Evolutionary conservation across 2,113 vertebrate genomes (phyloP).

Genomic region (Alces alces): DNA sequence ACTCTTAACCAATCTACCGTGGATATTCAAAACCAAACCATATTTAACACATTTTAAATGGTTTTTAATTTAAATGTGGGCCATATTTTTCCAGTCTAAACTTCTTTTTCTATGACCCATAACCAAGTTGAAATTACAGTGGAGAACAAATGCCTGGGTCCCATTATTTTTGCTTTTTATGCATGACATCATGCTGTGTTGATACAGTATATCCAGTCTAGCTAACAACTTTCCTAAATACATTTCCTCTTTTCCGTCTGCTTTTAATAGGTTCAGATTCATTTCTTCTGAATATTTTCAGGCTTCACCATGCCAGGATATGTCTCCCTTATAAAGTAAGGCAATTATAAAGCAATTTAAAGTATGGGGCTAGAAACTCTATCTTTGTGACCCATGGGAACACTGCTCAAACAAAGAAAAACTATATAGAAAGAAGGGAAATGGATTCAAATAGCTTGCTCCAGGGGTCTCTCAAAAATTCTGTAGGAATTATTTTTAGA

Average conservation of each 20-base stretch:
- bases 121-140: neutral
- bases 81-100: neutral
- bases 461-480: constrained; percentile 14
- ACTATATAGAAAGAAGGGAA: neutral
- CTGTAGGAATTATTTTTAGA: constrained; percentile 44
- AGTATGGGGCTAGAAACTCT: constrained; percentile 38
- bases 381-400: constrained; percentile 43
- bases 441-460: constrained; percentile 36
- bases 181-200: neutral
- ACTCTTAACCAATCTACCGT: neutral
- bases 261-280: constrained; percentile 40
- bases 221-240: constrained; percentile 26
- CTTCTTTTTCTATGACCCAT: neutral
- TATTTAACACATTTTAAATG: neutral
- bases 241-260: neutral
- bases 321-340: constrained; percentile 36
- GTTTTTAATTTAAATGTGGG: neutral
- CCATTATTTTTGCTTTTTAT: neutral
- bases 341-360: constrained; percentile 70
- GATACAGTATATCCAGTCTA: neutral
- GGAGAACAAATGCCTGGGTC: neutral
- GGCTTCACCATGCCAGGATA: neutral
- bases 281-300: constrained; percentile 52
- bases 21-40: constrained; percentile 41
- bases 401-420: constrained; percentile 36